These are phyloP conservation scores for rabbit (Oryctolagus cuniculus) DNA, from an alignment of 2,113 vertebrate species.

Conservation along the genomic window DNA sequence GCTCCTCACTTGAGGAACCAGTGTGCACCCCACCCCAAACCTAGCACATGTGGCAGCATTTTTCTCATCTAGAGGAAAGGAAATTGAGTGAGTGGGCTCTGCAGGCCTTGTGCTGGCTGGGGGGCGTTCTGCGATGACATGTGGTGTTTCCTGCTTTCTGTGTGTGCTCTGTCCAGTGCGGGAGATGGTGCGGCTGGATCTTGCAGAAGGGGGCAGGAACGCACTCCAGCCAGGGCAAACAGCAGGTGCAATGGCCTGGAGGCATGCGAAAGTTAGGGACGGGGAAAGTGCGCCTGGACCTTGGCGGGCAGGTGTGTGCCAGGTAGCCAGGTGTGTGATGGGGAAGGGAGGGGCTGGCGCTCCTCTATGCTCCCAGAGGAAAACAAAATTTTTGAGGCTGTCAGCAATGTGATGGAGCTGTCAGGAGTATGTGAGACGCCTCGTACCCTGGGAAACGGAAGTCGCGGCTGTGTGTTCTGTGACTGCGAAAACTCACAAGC, in stretches of 20 bases:
- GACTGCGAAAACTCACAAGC: conserved; percentile 75
- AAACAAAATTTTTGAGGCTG: conserved; percentile 46
- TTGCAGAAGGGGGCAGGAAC: not conserved
- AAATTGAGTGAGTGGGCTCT: not conserved
- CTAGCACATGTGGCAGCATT: not conserved
- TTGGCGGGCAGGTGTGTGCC: not conserved
- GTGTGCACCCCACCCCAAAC: not conserved
- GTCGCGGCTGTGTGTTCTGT: conserved; percentile 57
- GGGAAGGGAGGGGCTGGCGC: not conserved
- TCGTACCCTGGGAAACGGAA: conserved; percentile 60
- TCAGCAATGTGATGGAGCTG: conserved; percentile 62
- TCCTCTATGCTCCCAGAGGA: not conserved
- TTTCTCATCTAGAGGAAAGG: not conserved
- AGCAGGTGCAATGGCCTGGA: not conserved
- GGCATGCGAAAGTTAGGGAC: not conserved
- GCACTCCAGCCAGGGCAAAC: too few species aligned
- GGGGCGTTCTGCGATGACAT: not conserved
- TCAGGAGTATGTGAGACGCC: conserved; percentile 32
- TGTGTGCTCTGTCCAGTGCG: not conserved
- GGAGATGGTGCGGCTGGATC: not conserved
- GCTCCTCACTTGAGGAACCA: not conserved
- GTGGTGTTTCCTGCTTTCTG: not conserved
- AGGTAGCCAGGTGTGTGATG: not conserved
- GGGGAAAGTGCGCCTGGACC: not conserved
- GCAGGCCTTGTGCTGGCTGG: not conserved